Conservation (phyloP, 2,888 invertebrate genomes). For the Mantis religiosa region DNA sequence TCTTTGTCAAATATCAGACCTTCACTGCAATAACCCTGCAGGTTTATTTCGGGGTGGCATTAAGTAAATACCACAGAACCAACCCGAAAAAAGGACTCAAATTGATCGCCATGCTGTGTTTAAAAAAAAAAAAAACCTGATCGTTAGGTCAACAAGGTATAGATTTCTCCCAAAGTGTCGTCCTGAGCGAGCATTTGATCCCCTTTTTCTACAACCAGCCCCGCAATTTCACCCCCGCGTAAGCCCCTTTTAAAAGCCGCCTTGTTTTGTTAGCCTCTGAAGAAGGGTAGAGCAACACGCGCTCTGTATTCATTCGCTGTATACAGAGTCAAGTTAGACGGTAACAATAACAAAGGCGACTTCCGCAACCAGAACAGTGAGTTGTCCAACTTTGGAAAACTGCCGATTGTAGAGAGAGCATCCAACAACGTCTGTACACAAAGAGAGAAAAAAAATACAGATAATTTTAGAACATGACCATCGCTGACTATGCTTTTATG, state of each 20-base stretch:
- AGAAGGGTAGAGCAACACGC: neutral
- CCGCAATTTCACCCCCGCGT: neutral
- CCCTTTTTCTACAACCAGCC: neutral
- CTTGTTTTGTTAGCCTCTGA: neutral
- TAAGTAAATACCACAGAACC: neutral
- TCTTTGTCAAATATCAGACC: neutral
- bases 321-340: neutral
- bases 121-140: neutral
- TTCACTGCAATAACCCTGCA: neutral
- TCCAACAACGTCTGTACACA: neutral
- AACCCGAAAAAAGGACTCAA: too few relatives aligned
- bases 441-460: neutral
- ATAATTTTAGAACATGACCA: neutral
- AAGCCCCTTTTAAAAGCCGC: neutral
- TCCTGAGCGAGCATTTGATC: neutral
- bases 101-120: neutral
- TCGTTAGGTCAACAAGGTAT: neutral
- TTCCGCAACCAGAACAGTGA: neutral
- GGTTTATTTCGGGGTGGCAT: too few relatives aligned
- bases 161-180: neutral
- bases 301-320: neutral
- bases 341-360: neutral
- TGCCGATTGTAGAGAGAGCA: neutral
- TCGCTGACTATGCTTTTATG: neutral
- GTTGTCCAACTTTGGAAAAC: neutral